Percentiles rank a stretch among this genome's conserved stretches.
Evolutionary conservation across 2,888 invertebrate genomes (phyloP).

Genomic region (Choristoneura rosaceana): DNA sequence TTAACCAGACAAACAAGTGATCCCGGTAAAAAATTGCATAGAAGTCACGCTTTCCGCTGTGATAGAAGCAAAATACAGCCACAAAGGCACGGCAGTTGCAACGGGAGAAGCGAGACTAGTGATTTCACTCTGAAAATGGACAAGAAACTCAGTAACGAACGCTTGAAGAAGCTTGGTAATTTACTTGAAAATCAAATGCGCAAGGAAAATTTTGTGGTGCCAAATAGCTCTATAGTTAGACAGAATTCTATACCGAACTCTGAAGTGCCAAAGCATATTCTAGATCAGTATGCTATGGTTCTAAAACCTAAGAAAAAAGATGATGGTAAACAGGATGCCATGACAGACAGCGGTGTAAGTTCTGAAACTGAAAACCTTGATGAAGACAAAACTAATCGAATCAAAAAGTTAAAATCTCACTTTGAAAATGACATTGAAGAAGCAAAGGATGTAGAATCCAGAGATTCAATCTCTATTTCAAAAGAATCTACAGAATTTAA

Average conservation of each 20-base stretch:
- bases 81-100: constrained; percentile 72
- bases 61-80: constrained; percentile 74
- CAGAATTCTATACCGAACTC: constrained; percentile 69
- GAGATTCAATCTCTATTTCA: constrained; percentile 11
- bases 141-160: constrained; percentile 72
- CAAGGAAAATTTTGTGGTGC: constrained; percentile 71
- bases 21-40: constrained; percentile 83
- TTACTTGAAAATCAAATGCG: constrained; percentile 78
- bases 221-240: constrained; percentile 47
- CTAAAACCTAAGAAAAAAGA: constrained; percentile 65
- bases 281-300: constrained; percentile 80
- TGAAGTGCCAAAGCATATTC: constrained; percentile 75
- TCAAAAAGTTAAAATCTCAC: constrained; percentile 63
- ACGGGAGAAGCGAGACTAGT: constrained; percentile 72
- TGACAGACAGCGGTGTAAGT: constrained; percentile 82
- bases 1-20: constrained; percentile 79
- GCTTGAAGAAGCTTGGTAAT: constrained; percentile 71
- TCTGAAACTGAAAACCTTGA: constrained; percentile 81
- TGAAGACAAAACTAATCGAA: constrained; percentile 68
- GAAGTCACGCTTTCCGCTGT: constrained; percentile 86
- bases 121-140: constrained; percentile 72
- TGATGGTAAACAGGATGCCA: constrained; percentile 70
- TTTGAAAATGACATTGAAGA: constrained; percentile 50
- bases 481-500: constrained; percentile 33
- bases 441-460: constrained; percentile 12